Percentiles rank a stretch among this genome's conserved stretches.
Evolutionary conservation across 1,140 invertebrate genomes (phyloP).

Genomic region (Leptestheria dahalacensis): DNA sequence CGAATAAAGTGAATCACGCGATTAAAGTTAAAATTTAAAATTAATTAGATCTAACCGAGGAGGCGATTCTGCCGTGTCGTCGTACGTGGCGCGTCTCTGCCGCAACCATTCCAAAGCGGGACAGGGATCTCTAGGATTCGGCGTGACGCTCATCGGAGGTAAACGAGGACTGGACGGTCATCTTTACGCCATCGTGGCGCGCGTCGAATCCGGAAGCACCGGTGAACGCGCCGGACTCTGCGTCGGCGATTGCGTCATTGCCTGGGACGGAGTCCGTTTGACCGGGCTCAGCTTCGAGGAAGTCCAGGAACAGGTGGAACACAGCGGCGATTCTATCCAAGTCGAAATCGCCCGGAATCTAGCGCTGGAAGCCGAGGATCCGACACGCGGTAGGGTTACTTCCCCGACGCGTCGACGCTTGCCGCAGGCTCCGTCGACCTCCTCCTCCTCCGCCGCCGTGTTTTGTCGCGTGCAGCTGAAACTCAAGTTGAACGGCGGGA

Average conservation of each 20-base stretch:
- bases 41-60: no score
- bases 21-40: no score
- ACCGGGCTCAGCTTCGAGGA: slow-evolving; percentile 80
- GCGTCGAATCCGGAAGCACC: slow-evolving; percentile 74
- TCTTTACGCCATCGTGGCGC: slow-evolving; percentile 76
- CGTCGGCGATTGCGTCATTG: slow-evolving; percentile 63
- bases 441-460: background rate
- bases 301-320: slow-evolving; percentile 63
- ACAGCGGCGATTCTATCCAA: slow-evolving; percentile 62
- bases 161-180: slow-evolving; percentile 64
- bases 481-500: background rate
- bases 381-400: slow-evolving; percentile 57
- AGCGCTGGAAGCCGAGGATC: slow-evolving; percentile 35
- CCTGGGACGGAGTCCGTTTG: slow-evolving; percentile 4
- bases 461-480: background rate
- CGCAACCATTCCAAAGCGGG: slow-evolving; percentile 41
- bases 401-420: slow-evolving; percentile 78
- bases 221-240: slow-evolving; percentile 73
- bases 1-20: no score
- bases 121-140: slow-evolving; percentile 43
- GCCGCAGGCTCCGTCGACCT: slow-evolving; percentile 61
- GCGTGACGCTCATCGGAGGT: slow-evolving; percentile 82
- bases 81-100: background rate
- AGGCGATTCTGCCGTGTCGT: background rate
- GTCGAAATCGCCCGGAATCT: slow-evolving; percentile 53